These are phyloP conservation scores for Lepidostoma basale DNA, from an alignment of 1,140 invertebrate genomes.

Conservation along the genomic window DNA sequence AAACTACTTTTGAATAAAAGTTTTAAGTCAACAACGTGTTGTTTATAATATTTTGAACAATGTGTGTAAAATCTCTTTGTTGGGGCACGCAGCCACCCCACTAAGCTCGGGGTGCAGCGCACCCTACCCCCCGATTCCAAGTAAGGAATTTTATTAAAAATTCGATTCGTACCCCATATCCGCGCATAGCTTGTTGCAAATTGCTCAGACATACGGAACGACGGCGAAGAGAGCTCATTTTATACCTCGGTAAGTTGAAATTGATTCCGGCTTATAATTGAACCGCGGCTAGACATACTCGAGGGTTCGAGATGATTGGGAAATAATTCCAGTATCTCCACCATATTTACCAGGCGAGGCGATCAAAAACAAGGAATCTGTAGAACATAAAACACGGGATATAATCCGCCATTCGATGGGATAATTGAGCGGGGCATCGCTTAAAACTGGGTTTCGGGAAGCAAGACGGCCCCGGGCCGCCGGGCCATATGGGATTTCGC, in stretches of 20 bases:
- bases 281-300: conserved; percentile 43
- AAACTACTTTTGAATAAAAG: too few relatives aligned
- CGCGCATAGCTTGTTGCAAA: conserved; percentile 15
- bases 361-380: conserved; percentile 47
- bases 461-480: conserved; percentile 28
- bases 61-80: conserved; percentile 30
- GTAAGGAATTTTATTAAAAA: conserved; percentile 39
- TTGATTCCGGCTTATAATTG: conserved; percentile 46
- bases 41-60: too few relatives aligned
- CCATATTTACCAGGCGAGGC: conserved; percentile 42
- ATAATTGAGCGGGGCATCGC: conserved; percentile 36
- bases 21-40: too few relatives aligned
- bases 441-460: conserved; percentile 24
- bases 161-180: conserved; percentile 33
- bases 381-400: conserved; percentile 44
- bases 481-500: conserved; percentile 14
- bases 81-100: not conserved
- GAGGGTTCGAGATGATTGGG: conserved; percentile 44
- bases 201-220: conserved; percentile 24
- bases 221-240: conserved; percentile 39
- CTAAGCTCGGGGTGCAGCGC: not conserved
- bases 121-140: conserved; percentile 10
- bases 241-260: conserved; percentile 45
- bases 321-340: conserved; percentile 30
- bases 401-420: conserved; percentile 42